phyloP scores from a whole-genome alignment of 1,140 invertebrate genomes.

The Dinoponera quadriceps region DNA sequence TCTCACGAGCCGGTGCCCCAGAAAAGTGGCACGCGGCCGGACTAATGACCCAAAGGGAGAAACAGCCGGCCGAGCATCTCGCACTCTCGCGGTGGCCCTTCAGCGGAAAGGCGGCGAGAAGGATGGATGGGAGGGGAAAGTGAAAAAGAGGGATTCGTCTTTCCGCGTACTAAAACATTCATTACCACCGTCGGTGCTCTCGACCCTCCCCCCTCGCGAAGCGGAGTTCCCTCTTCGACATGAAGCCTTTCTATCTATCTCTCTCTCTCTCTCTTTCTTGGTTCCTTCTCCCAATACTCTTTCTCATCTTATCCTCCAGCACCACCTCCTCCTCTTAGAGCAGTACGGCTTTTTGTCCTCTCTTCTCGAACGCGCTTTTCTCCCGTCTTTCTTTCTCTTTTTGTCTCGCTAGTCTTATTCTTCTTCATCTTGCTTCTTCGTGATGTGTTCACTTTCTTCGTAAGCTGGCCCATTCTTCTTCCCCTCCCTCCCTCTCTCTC shows the following conservation, averaged over 20 bases:
- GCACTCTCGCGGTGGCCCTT: constrained; percentile 25
- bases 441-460: constrained; percentile 31
- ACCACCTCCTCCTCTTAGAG: constrained; percentile 40
- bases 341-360: constrained; percentile 44
- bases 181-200: constrained; percentile 62
- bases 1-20: constrained; percentile 34
- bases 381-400: constrained; percentile 22
- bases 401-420: constrained; percentile 60
- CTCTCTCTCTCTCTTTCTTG: too few species aligned
- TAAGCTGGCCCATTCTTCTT: constrained; percentile 49
- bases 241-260: constrained; percentile 26
- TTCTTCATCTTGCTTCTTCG: constrained; percentile 69
- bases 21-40: constrained; percentile 67
- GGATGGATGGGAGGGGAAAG: constrained; percentile 13
- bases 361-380: constrained; percentile 35
- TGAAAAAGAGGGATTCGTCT: constrained; percentile 64
- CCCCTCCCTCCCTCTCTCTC: constrained; percentile 41
- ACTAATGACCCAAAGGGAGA: constrained; percentile 70
- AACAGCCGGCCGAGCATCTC: constrained; percentile 10
- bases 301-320: constrained; percentile 47
- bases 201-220: constrained; percentile 32
- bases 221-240: background rate
- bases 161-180: constrained; percentile 72
- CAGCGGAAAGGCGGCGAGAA: background rate
- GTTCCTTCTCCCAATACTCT: constrained; percentile 18